Evolutionary conservation across 2,113 vertebrate species (phyloP), one percentile per base, ranked within the genome.

Genomic region (Hydrolagus affinis): DNA sequence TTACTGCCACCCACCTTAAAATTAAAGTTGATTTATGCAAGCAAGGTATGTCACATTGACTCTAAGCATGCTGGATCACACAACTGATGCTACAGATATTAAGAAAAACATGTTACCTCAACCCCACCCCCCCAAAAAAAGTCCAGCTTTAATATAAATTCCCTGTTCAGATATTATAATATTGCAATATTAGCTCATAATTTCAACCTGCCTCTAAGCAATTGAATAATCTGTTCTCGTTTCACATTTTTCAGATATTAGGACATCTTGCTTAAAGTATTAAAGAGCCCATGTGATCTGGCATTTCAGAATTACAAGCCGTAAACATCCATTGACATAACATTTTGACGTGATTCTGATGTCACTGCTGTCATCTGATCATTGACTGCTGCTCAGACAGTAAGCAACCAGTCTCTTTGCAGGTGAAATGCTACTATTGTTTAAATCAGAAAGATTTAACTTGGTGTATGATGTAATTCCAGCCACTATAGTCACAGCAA

Each of bases 1-100:
- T 91, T 89, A 92, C 91, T 94, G 91, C 92, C 94, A 94, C 94
- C 94, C 94, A 95, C 94, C 93, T 94, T 94, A 93, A 94, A 94
- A 94, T 94, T 83, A 83, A 83, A 30, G 78, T 66, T 83, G 78
- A 83, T 83, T 83, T 83, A 83, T 83, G 78, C 78, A 19, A 15
- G 12, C 28, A 83, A 83, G 25, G n/a, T 85, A 23, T 70, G 32
- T 28, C 62, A 83, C 28, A 28, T 83, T 83, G 78, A 83, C 60
- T 83, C 62, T 25, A 11, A 30, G 1, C 66, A 17, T 68, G 78
- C 78, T 83, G 32, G 8, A 83, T 83, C 77, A 83, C 60, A 83
- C 15, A 62, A 66, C 60, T 83, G 14, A 14, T 10, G 62, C 62
- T 66, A 32, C 28, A 83, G 78, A 83, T 83, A 83, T 66, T 83